phyloP scores from a whole-genome alignment of 2,797 vertebrate species.

The Acipenser ruthenus region DNA sequence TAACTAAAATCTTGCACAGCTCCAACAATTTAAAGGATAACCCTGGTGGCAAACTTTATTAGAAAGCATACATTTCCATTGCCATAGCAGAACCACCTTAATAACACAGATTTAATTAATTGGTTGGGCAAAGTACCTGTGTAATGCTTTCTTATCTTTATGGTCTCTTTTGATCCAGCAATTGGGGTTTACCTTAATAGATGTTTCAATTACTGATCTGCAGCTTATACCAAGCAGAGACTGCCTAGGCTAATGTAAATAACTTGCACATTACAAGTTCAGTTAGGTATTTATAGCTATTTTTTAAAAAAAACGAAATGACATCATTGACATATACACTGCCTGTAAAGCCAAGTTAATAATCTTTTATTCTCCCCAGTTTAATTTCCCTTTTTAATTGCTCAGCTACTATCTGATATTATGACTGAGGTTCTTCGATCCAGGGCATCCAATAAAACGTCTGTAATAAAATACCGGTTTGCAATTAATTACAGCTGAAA shows the following conservation, averaged over 20 bases:
- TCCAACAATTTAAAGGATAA: not conserved
- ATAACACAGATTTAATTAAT: not conserved
- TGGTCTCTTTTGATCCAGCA: slow-evolving; percentile 40
- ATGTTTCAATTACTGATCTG: slow-evolving; percentile 23
- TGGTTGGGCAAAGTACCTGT: not conserved
- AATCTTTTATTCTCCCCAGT: slow-evolving; percentile 14
- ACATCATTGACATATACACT: slow-evolving; percentile 30
- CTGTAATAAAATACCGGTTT: too few relatives aligned
- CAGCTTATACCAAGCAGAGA: slow-evolving; percentile 21
- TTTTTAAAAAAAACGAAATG: slow-evolving; percentile 33
- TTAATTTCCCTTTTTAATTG: slow-evolving; percentile 17
- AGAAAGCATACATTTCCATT: not conserved
- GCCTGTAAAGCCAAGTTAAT: slow-evolving; percentile 31
- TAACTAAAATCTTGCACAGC: too few relatives aligned
- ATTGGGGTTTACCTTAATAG: slow-evolving; percentile 34
- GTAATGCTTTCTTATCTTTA: slow-evolving; percentile 41
- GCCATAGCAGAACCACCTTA: not conserved
- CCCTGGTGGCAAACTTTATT: not conserved
- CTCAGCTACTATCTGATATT: not conserved
- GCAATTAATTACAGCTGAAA: too few relatives aligned
- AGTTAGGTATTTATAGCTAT: slow-evolving; percentile 34
- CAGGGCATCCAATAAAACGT: too few relatives aligned
- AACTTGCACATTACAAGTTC: slow-evolving; percentile 35
- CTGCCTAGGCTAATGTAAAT: slow-evolving; percentile 42
- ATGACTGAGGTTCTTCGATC: too few relatives aligned